Percentiles rank a stretch among this genome's conserved stretches.
These are phyloP conservation scores for Ferdinandea cuprea DNA, from an alignment of 2,888 invertebrate genomes.

Conservation along the genomic window DNA sequence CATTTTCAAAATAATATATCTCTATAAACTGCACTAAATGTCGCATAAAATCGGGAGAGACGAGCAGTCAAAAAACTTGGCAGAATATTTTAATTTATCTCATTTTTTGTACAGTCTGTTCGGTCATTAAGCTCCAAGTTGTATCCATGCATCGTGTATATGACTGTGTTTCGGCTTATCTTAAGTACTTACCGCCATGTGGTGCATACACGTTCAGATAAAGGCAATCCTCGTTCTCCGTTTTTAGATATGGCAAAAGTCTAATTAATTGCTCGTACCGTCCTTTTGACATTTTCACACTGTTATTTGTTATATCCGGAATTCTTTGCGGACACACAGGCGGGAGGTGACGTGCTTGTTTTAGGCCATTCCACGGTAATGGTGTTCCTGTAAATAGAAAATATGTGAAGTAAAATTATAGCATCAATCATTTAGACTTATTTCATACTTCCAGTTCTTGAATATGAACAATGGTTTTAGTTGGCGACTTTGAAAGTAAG, in stretches of 20 bases:
- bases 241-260: conserved; percentile 87
- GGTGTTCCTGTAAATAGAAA: conserved; percentile 86
- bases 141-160: too few relatives aligned
- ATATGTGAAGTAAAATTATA: not conserved
- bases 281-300: conserved; percentile 86
- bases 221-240: conserved; percentile 93
- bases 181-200: conserved; percentile 87
- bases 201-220: conserved; percentile 97
- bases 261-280: conserved; percentile 89
- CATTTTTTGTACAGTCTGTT: not conserved
- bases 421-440: not conserved
- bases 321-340: conserved; percentile 94
- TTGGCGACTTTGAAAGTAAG: too few relatives aligned
- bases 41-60: too few relatives aligned
- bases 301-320: conserved; percentile 86
- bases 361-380: conserved; percentile 90
- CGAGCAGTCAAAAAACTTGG: too few relatives aligned
- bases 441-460: not conserved
- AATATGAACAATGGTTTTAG: too few relatives aligned
- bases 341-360: conserved; percentile 88
- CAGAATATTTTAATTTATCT: conserved; percentile 4
- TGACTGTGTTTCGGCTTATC: not conserved
- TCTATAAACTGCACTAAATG: too few relatives aligned
- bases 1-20: not conserved
- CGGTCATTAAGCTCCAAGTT: too few relatives aligned